phyloP scores from a whole-genome alignment of 30 jellyfish, hydroid and myxozoan genomes.

The Catostylus mosaicus region DNA sequence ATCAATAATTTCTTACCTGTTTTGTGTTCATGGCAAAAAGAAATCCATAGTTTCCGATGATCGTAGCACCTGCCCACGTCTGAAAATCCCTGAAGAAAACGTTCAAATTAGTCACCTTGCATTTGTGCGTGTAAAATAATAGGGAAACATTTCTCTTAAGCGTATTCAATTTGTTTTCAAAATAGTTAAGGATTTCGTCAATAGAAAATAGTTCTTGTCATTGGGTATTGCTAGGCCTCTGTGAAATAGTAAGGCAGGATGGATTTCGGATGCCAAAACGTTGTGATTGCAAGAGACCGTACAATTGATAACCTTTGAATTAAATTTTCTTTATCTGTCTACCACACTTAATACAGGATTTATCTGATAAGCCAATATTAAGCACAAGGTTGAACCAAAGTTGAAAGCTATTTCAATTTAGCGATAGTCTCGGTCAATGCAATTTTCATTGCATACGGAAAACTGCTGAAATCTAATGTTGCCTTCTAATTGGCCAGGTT shows the following conservation, averaged over 20 bases:
- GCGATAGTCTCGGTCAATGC: too few relatives aligned
- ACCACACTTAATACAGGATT: background rate
- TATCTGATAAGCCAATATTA: background rate
- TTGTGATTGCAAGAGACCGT: background rate
- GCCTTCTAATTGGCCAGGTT: too few relatives aligned
- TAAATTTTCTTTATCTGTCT: background rate
- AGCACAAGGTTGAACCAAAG: background rate
- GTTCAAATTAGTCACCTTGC: slow-evolving; percentile 23
- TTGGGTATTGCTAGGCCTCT: background rate
- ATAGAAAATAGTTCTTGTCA: background rate
- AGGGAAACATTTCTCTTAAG: slow-evolving; percentile 10
- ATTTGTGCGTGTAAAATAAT: background rate
- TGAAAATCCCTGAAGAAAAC: slow-evolving; percentile 20
- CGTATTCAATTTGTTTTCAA: slow-evolving; percentile 22
- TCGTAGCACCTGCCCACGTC: slow-evolving; percentile 36
- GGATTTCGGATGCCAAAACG: background rate
- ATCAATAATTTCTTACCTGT: slow-evolving; percentile 56
- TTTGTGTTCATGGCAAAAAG: slow-evolving; percentile 25
- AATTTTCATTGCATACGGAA: too few relatives aligned
- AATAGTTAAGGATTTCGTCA: background rate
- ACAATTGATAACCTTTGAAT: background rate
- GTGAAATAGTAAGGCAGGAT: background rate
- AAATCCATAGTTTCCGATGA: slow-evolving; percentile 16
- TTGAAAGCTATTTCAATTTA: background rate
- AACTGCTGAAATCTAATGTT: too few relatives aligned